Evolutionary conservation across 2,797 vertebrate genomes (phyloP), one percentile per base, ranked within the genome.

Genomic region (Siniperca undulata): DNA sequence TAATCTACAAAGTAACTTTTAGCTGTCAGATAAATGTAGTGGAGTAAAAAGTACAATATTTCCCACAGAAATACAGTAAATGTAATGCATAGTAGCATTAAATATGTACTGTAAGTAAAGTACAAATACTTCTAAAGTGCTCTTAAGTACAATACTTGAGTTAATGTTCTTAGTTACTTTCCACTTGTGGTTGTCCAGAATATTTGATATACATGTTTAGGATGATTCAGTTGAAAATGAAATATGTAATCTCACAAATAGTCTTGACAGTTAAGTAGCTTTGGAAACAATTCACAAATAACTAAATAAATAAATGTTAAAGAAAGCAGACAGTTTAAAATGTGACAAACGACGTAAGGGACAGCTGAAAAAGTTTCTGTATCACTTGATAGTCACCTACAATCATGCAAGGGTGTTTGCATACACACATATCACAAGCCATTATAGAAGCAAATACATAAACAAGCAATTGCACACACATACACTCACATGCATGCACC

Each of bases 371-470:
- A 72, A 65, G 48, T 44, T 24, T 59, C 44, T 44, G 24, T 64
- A 42, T 67, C 34, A 53, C 52, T 65, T 55, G n/a, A 77, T 62
- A 27, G 50, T 62, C 48, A 46, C 38, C 40, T n/a, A 19, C 42
- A 53, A 38, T 10, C 12, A n/a, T 22, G 30, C 34, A 40, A 7
- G 24, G 7, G 6, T 58, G 3, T 50, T 20, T 52, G 30, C 50
- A 16, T 34, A 24, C 50, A 42, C 50, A 53, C 48, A 74, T 3
- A 72, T 68, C 56, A 52, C 19, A 62, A 48, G 66, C 52, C 70
- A 66, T 66, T 71, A 78, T 34, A 65, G 48, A 70, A 59, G 27
- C 60, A 88, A 85, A 74, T 60, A 78, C 70, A 83, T 60, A 90
- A 84, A 81, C 89, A 86, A 34, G n/a, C 61, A 69, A 11, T 10